Evolutionary conservation across 2,888 invertebrate species (phyloP), one percentile per base, ranked within the genome.

Genomic region (Diarsia dahlii): DNA sequence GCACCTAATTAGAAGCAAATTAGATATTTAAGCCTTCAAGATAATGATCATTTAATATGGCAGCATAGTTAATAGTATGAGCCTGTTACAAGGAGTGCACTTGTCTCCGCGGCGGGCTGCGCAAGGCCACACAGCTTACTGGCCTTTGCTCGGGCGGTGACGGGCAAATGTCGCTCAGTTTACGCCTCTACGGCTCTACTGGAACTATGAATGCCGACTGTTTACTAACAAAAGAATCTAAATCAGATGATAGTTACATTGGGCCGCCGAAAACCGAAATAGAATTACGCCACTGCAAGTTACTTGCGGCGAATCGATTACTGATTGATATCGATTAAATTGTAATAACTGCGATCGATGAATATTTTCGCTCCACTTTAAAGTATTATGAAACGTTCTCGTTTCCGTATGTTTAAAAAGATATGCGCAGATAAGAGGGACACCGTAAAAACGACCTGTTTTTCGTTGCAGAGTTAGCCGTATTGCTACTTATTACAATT

Each of bases 141-240:
- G 94, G 93, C 95, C 95, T 95, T 92, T 87, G 87, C 82, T 83
- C 87, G 46, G 56, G 52, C 73, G 89, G 94, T 92, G 95, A 93
- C 97, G 95, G 92, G 97, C 95, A 90, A 91, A 92, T 90, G 88
- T 90, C 90, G 89, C 84, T 86, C 82, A 80, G 84, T 86, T 82
- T 77, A 84, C 81, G 76, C 82, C 85, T 85, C 81, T 76, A 84
- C 81, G 76, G 82, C 85, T 85, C 81, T 74, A 80, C 65, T 77
- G 74, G 74, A 70, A 60, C 82, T 73, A 80, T 73, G 74, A 81
- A 84, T 81, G 71, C 66, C 48, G 62, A 84, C 82, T 90, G 85
- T 90, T 91, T 91, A 88, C 88, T 82, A 89, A 90, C 87, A 91
- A 87, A 84, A 78, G 64, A 84, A 86, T 81, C 46, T 71, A 77